Base-by-base conservation (phyloP, 2,888 invertebrate species). In the Perizoma affinitatum region DNA sequence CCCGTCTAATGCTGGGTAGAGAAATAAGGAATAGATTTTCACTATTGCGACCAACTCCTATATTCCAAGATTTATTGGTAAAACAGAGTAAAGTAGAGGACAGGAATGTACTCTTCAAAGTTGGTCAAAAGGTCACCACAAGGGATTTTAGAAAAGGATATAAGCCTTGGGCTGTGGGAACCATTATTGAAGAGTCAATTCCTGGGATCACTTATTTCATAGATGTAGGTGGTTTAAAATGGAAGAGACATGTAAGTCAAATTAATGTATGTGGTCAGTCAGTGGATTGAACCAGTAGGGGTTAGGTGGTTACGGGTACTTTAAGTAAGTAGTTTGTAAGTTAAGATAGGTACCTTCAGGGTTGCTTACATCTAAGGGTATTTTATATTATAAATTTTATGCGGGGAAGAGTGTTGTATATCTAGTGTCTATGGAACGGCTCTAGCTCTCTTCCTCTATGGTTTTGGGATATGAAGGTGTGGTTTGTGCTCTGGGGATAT, bases 1-100 rank as follows among this genome's bases (percentile, higher is more conserved):
- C 49, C 40, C 41, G 41, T 43, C 11, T 46, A 46, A 43, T 33
- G 6, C 45, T 61, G 4, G 43, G 61, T 57, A 8, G 2, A 8
- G 35, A 0, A 0, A 54, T 4, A 54, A 69, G 62, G 0, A 3
- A 43, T 43, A n/a, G 43, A 10, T 43, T 43, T 10, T 5, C 7
- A 5, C 10, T 43, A 6, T 5, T 43, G 10, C n/a, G 43, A 10
- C 43, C 43, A 43, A 5, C 43, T 10, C 6, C 43, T 5, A 43
- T 10, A 10, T 5, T 10, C 7, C 6, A 8, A 5, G 43, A 43
- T 5, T 5, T 36, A 6, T 36, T 36, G 6, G 36, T 5, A 36
- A 43, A 43, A 10, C 43, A 7, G 10, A 8, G 10, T n/a, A 43
- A 43, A 8, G 10, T 1, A 10, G 10, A n/a, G n/a, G n/a, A n/a